Conservation (phyloP, 2,888 invertebrate genomes). For the Pandemis cinnamomeana region DNA sequence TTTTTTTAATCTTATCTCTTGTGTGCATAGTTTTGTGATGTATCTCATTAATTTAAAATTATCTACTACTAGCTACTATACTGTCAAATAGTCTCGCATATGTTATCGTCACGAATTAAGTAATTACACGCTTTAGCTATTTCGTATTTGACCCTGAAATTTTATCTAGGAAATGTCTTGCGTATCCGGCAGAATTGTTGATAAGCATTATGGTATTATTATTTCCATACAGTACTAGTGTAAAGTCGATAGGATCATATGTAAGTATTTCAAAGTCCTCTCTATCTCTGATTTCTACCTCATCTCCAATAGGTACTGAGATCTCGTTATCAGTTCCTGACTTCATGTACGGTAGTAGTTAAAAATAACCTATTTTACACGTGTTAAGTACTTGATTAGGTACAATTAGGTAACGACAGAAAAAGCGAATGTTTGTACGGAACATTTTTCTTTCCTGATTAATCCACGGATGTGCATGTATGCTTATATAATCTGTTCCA, state of each 20-base stretch:
- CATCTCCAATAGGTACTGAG: background rate
- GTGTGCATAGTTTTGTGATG: background rate
- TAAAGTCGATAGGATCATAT: background rate
- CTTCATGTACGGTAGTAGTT: background rate
- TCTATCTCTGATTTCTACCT: background rate
- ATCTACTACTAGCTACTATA: background rate
- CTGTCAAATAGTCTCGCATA: background rate
- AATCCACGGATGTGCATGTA: background rate
- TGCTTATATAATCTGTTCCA: constrained; percentile 8
- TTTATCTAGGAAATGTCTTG: background rate
- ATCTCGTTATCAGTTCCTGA: background rate
- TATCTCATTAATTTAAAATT: background rate
- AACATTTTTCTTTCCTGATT: constrained; percentile 3
- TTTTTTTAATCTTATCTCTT: constrained; percentile 24
- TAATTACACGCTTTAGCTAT: background rate
- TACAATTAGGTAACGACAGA: background rate
- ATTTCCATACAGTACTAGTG: background rate
- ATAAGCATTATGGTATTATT: background rate
- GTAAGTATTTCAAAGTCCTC: background rate
- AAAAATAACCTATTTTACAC: background rate
- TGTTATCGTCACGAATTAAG: background rate
- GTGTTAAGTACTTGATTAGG: background rate
- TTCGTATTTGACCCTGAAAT: background rate
- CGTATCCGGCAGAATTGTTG: background rate
- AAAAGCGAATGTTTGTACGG: background rate